Evolutionary conservation across 35 echinoderm and acorn worm species (phyloP), one percentile per base, ranked within the genome.

Genomic region (Heliocidaris erythrogramma): DNA sequence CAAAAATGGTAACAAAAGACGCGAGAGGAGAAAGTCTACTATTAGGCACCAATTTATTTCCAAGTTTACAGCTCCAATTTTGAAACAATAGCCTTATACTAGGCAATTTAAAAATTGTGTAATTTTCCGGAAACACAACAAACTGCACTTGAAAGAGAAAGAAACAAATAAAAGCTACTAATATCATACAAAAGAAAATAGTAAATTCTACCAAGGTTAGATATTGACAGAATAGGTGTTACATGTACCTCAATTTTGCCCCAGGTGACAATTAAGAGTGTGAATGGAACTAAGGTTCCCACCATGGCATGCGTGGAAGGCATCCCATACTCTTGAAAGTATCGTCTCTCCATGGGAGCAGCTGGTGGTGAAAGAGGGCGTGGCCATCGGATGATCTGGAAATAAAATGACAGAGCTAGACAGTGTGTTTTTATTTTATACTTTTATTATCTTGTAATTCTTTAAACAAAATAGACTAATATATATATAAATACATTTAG

Each of bases 251-350:
- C 95, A 90, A 96, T 94, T 27, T 96, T 93, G 59, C 90, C 95
- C 95, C 96, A 97, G 30, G 97, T 97, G 24, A 96, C 53, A 30
- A 94, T 92, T 21, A 99, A 85, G 30, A 97, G 91, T 31, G 97
- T 97, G 92, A 99, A 97, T 7, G 98, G 98, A 31, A 99, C 95
- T 50, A 97, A 78, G 11, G 96, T 95, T 59, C 98, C 98, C n/a
- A 99, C 97, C 97, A 99, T 99, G 7, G 98, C 97, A 71, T 99
- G 98, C 13, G 98, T 99, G 49, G 98, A 99, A 9, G 98, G 98
- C 98, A 99, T 99, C 4, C 98, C 98, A 48, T 99, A 99, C 85
- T 99, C 98, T 60, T 94, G 95, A 59, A 96, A 95, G 93, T 99
- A 99, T 35, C 97, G 94, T 56, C 94, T 95, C 52, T 99, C 98